Evolutionary conservation across 2,113 vertebrate species (phyloP).

Genomic region (Thalassoma bifasciatum): DNA sequence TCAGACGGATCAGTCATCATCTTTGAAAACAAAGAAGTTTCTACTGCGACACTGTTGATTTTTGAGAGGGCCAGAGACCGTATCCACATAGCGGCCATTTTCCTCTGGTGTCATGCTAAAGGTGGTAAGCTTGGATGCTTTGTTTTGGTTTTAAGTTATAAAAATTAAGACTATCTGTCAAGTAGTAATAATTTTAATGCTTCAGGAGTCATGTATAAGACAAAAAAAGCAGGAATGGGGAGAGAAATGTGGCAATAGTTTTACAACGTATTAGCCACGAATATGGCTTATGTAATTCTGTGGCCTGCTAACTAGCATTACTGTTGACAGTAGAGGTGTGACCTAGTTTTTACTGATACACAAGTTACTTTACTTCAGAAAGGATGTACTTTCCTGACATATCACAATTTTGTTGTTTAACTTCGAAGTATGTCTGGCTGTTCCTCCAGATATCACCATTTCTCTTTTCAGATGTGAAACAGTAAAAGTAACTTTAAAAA

Average conservation of each 20-base stretch:
- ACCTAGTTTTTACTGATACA: no score
- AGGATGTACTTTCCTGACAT: no score
- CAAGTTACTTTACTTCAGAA: no score
- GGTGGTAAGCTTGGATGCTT: not conserved
- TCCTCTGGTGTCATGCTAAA: not conserved
- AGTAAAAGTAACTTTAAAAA: no score
- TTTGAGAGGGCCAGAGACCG: constrained; percentile 48
- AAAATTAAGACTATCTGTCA: not conserved
- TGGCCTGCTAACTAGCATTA: not conserved
- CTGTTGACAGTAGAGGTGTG: no score
- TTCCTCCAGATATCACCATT: not conserved
- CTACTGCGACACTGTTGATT: constrained; percentile 85
- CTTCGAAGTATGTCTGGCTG: not conserved
- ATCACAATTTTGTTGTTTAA: not conserved
- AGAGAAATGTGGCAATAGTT: not conserved
- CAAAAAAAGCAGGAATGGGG: not conserved
- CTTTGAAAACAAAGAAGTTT: constrained; percentile 64
- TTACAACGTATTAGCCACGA: not conserved
- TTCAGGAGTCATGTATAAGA: not conserved
- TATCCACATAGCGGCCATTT: not conserved
- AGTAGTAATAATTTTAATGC: not conserved
- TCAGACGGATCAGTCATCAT: constrained; percentile 80
- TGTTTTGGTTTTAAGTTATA: not conserved
- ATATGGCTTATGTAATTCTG: not conserved
- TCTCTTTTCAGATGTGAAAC: no score